A percentile compares a stretch with the other conserved stretches of the same genome.
phyloP scores from a whole-genome alignment of 2,888 invertebrate species.

The Rhogogaster chlorosoma region DNA sequence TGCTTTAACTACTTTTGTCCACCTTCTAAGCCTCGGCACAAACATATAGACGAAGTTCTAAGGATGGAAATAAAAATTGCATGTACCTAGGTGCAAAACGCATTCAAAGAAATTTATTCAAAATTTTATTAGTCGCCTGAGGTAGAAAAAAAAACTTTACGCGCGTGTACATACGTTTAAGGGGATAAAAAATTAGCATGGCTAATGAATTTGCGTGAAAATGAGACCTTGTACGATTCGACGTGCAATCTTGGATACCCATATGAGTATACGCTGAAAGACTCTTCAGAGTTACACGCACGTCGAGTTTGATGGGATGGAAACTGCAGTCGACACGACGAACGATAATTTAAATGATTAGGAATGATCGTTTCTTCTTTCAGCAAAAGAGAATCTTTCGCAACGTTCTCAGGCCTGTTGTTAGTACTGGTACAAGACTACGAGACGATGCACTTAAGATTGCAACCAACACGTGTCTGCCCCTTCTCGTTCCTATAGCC shows the following conservation, averaged over 20 bases:
- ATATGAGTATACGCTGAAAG: neutral
- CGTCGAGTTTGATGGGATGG: neutral
- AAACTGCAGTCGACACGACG: slow-evolving; percentile 14
- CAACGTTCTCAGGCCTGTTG: neutral
- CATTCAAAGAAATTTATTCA: neutral
- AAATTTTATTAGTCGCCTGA: neutral
- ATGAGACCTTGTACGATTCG: neutral
- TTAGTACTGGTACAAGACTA: neutral
- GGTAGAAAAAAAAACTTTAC: neutral
- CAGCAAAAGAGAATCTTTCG: neutral
- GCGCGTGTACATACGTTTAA: neutral
- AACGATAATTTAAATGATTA: slow-evolving; percentile 34
- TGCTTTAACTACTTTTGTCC: neutral
- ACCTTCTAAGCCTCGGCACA: neutral
- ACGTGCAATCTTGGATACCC: neutral
- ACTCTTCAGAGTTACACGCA: neutral
- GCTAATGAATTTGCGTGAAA: neutral
- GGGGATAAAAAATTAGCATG: neutral
- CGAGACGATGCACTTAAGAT: slow-evolving; percentile 40
- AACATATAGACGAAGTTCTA: neutral
- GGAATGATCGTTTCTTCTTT: slow-evolving; percentile 31
- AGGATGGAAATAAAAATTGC: neutral
- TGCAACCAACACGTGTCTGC: slow-evolving; percentile 3
- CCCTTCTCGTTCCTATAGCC: neutral
- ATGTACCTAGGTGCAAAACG: neutral